Evolutionary conservation across 2,113 vertebrate genomes (phyloP), one percentile per base, ranked within the genome.

Genomic region (Rhadina sibilatrix): DNA sequence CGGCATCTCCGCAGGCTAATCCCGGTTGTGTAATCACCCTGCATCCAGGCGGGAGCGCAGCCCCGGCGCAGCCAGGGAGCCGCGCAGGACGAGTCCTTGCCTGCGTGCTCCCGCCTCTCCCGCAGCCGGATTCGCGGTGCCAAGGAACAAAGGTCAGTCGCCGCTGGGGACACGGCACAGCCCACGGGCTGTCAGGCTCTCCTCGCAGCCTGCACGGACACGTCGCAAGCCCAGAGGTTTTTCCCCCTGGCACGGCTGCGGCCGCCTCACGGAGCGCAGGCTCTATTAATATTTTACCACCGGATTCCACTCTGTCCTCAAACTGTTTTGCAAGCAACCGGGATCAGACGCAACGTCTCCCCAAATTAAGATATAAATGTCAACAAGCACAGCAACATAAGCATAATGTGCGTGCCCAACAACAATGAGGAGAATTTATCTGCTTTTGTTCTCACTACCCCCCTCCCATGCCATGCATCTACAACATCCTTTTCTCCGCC

Each of bases 231-330:
- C 60, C 46, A 27, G 76, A 78, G 94, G 64, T 64, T 88, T 6
- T 9, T 35, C 93, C 72, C 74, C 72, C 60, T 8, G 68, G 85
- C 75, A 88, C 46, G 27, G 83, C 21, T 4, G 57, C 1, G 3
- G 76, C 37, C 0, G 42, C 54, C 60, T 63, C 57, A 12, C 1
- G 2, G 89, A 87, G 82, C 11, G 0, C 68, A 25, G 63, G 65
- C 57, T 89, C 72, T 89, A 76, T 61, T 96, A 78, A 74, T 80
- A 69, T 87, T 92, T 96, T 83, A 93, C 64, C 77, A 84, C 60
- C 9, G 1, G 68, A 86, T 88, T 81, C 83, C 66, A 28, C 42
- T 69, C 44, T 46, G 80, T 80, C 70, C 61, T 95, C 84, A 65
- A 87, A 80, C 69, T 69, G 86, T 63, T 74, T 78, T 79, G 81